phyloP scores from a whole-genome alignment of 2,888 invertebrate genomes.

The Willowsia nigromaculata region DNA sequence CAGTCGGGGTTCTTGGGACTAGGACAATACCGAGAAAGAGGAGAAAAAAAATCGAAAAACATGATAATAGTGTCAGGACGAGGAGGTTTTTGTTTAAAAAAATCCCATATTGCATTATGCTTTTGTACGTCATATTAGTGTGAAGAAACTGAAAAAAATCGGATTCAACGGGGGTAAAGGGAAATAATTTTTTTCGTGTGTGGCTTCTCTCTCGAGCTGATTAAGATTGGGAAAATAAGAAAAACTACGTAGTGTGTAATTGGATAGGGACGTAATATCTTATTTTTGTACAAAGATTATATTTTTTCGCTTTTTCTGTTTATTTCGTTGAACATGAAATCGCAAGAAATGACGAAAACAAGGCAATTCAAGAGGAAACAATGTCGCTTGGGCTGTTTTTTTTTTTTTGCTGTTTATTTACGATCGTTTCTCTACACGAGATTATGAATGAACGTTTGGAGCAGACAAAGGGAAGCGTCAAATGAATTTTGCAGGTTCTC shows the following conservation, averaged over 20 bases:
- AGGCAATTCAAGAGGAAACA: neutral
- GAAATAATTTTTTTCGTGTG: too few species aligned
- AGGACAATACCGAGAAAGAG: constrained; percentile 43
- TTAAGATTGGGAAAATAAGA: constrained; percentile 40
- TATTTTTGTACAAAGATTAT: too few species aligned
- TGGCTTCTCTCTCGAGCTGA: constrained; percentile 4
- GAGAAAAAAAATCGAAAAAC: constrained; percentile 34
- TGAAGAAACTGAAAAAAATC: constrained; percentile 54
- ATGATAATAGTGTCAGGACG: constrained; percentile 13
- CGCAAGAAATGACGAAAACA: too few species aligned
- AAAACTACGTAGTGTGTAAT: constrained; percentile 66
- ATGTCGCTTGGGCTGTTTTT: neutral
- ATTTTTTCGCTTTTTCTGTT: too few species aligned
- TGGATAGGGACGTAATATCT: constrained; percentile 47
- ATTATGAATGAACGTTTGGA: too few species aligned
- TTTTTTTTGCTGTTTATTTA: neutral
- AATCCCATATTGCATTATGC: neutral
- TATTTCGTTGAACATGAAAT: too few species aligned
- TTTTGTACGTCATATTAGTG: constrained; percentile 54
- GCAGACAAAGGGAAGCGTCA: too few species aligned
- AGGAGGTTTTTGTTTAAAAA: constrained; percentile 4
- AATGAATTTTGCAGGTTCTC: too few species aligned
- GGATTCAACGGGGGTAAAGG: constrained; percentile 33
- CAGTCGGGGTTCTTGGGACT: constrained; percentile 43
- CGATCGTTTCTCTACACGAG: neutral